phyloP scores from a whole-genome alignment of 2,797 vertebrate species.

The Sphaeramia orbicularis region DNA sequence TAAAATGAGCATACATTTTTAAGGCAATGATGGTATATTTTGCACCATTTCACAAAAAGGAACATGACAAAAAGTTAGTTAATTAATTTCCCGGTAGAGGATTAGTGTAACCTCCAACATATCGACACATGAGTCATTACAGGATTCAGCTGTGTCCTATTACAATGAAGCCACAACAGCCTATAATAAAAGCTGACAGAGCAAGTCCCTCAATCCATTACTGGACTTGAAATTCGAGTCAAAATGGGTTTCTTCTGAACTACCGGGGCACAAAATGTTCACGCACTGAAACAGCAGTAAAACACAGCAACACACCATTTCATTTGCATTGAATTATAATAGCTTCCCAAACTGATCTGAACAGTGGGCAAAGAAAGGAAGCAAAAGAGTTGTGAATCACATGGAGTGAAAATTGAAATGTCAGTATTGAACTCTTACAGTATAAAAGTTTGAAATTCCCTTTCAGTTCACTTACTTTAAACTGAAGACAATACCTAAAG shows the following conservation, averaged over 20 bases:
- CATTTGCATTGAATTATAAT: slow-evolving; percentile 54
- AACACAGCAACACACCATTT: slow-evolving; percentile 21
- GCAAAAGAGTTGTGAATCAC: slow-evolving; percentile 44
- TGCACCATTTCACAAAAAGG: no score
- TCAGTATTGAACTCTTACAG: slow-evolving; percentile 39
- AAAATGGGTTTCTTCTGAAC: slow-evolving; percentile 55
- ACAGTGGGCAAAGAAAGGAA: slow-evolving; percentile 5
- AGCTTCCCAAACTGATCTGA: slow-evolving; percentile 49
- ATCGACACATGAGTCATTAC: slow-evolving; percentile 11
- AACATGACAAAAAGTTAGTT: neutral
- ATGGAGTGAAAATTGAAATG: slow-evolving; percentile 56
- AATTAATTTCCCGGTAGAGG: slow-evolving; percentile 1
- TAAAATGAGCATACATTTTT: no score
- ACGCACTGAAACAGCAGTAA: slow-evolving; percentile 41
- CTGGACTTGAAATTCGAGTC: slow-evolving; percentile 43
- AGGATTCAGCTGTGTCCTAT: slow-evolving; percentile 41
- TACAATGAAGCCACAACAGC: slow-evolving; percentile 11
- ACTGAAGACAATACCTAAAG: slow-evolving; percentile 25
- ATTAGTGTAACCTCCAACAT: neutral
- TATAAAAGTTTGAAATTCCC: slow-evolving; percentile 13
- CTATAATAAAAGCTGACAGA: slow-evolving; percentile 36
- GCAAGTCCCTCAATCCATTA: slow-evolving; percentile 36
- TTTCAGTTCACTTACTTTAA: slow-evolving; percentile 20
- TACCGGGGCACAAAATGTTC: slow-evolving; percentile 39
- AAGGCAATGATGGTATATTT: no score